Evolutionary conservation across 2,888 invertebrate species (phyloP).

Genomic region (Nycteola revayana): DNA sequence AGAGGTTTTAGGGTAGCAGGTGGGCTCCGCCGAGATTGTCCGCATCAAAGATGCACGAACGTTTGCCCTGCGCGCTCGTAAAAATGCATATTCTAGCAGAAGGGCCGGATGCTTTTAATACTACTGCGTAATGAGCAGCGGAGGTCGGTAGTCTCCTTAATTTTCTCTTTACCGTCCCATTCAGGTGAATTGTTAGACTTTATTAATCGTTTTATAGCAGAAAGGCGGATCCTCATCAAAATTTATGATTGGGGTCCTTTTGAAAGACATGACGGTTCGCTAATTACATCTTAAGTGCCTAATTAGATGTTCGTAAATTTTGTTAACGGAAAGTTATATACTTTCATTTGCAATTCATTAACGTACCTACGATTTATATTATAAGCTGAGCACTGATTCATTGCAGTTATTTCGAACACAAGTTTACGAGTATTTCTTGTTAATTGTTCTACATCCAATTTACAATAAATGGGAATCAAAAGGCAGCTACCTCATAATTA

Average conservation of each 20-base stretch:
- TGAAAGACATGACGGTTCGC: conserved; percentile 6
- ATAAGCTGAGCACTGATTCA: too few relatives aligned
- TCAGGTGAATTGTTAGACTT: conserved; percentile 61
- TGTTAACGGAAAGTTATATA: too few relatives aligned
- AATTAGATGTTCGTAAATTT: too few relatives aligned
- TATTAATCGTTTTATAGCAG: conserved; percentile 61
- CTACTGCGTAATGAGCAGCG: conserved; percentile 67
- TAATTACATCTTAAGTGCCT: too few relatives aligned
- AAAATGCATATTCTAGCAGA: conserved; percentile 79
- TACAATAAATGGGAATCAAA: conserved; percentile 54
- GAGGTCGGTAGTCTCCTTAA: conserved; percentile 74
- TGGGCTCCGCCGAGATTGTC: conserved; percentile 64
- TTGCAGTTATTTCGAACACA: too few relatives aligned
- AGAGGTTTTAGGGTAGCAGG: conserved; percentile 33
- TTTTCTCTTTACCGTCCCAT: conserved; percentile 67
- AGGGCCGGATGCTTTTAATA: conserved; percentile 73
- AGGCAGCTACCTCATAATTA: conserved; percentile 56
- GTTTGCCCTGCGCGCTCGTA: conserved; percentile 64
- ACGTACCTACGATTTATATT: too few relatives aligned
- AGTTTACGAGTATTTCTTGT: too few relatives aligned
- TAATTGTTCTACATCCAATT: conserved; percentile 28
- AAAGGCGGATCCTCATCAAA: conserved; percentile 44
- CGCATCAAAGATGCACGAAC: conserved; percentile 74
- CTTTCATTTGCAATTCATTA: too few relatives aligned
- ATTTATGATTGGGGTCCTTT: conserved; percentile 30